These are phyloP conservation scores for Heliconius aoede DNA, from an alignment of 2,888 invertebrate genomes.

Conservation along the genomic window DNA sequence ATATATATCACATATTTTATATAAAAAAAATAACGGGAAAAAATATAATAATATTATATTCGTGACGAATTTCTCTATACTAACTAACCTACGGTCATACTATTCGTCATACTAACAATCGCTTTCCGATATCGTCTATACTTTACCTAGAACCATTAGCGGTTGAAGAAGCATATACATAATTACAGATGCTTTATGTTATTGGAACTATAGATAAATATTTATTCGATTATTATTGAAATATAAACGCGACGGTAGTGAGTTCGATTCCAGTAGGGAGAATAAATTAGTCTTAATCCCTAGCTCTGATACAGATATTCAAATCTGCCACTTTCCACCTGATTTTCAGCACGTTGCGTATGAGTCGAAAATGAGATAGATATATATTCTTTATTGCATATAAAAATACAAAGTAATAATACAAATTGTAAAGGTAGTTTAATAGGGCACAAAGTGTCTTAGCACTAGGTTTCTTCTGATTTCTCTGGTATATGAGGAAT, in stretches of 20 bases:
- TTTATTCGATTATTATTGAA: no score
- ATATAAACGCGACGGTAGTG: background rate
- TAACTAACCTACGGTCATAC: constrained; percentile 36
- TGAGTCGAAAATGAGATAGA: no score
- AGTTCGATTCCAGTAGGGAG: background rate
- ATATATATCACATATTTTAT: background rate
- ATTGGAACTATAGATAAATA: constrained; percentile 18
- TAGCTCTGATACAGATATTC: background rate
- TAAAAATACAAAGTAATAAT: no score
- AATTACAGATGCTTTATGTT: constrained; percentile 44
- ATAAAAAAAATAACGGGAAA: background rate
- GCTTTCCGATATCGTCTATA: constrained; percentile 59
- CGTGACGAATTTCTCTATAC: constrained; percentile 40
- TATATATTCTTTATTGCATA: no score
- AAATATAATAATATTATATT: no score
- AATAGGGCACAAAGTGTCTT: background rate
- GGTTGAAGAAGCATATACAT: constrained; percentile 50
- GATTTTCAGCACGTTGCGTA: no score
- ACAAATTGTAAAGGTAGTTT: no score
- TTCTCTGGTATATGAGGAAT: no score
- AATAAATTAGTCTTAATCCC: background rate
- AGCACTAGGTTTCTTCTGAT: background rate
- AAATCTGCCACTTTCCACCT: background rate
- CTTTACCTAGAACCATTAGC: constrained; percentile 67
- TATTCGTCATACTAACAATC: constrained; percentile 56